A percentile compares a stretch with the other conserved stretches of the same genome.
Evolutionary conservation across 1,140 invertebrate species (phyloP).

Genomic region (Zaprionus capensis): DNA sequence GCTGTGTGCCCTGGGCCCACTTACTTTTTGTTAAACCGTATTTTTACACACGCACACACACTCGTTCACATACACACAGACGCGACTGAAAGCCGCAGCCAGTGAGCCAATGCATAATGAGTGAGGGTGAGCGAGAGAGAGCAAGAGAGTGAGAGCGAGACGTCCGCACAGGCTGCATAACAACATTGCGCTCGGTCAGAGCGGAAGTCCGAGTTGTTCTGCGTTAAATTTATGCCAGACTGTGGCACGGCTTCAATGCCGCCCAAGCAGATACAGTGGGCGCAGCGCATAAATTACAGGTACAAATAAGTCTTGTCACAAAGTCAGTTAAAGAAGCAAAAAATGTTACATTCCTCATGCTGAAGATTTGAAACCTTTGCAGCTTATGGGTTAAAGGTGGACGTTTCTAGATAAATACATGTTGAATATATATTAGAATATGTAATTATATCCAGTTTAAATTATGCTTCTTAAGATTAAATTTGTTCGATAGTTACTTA

Average conservation of each 20-base stretch:
- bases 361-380: no score
- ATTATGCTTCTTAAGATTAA: no score
- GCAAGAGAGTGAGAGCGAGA: constrained; percentile 13
- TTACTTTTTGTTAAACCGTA: constrained; percentile 66
- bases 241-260: constrained; percentile 29
- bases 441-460: no score
- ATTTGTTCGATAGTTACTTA: no score
- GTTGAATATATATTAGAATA: no score
- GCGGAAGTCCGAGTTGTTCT: constrained; percentile 75
- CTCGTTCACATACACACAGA: background rate
- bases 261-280: constrained; percentile 38
- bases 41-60: constrained; percentile 46
- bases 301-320: background rate
- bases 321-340: background rate
- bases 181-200: constrained; percentile 73
- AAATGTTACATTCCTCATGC: background rate
- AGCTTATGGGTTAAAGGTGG: no score
- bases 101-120: constrained; percentile 2
- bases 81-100: background rate
- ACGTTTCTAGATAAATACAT: background rate
- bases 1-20: constrained; percentile 38
- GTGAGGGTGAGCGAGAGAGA: background rate
- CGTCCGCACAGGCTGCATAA: constrained; percentile 54
- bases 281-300: background rate
- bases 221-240: constrained; percentile 76